These are phyloP conservation scores for Xyrauchen texanus DNA, from an alignment of 2,113 vertebrate species.

Conservation along the genomic window DNA sequence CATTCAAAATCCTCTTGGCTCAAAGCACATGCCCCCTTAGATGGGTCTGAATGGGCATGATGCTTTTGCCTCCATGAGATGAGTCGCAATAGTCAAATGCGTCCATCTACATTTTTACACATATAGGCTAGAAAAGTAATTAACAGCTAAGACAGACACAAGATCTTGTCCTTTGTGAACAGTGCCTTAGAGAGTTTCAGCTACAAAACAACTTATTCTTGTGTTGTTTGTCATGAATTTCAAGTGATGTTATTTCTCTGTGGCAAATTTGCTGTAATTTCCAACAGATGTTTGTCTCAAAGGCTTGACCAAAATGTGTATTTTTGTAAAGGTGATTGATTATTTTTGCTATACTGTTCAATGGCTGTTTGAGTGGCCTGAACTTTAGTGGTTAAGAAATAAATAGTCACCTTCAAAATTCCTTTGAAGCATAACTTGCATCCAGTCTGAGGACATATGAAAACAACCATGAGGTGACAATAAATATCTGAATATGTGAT, in stretches of 20 bases:
- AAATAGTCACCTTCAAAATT: constrained; percentile 3
- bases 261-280: neutral
- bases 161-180: no score
- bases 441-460: neutral
- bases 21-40: no score
- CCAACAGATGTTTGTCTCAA: neutral
- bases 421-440: neutral
- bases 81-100: no score
- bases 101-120: no score
- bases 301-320: neutral
- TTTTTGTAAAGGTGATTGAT: neutral
- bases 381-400: neutral
- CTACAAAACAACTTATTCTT: neutral
- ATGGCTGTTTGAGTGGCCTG: neutral
- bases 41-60: no score
- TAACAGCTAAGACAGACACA: no score
- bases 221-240: neutral
- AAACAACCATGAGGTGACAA: neutral
- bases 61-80: no score
- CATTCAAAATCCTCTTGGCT: no score
- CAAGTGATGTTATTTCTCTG: neutral
- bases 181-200: no score
- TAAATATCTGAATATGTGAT: neutral
- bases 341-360: neutral
- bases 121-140: no score